Evolutionary conservation across 1,140 invertebrate genomes (phyloP), one percentile per base, ranked within the genome.

Genomic region (Caenorhabditis tropicalis): DNA sequence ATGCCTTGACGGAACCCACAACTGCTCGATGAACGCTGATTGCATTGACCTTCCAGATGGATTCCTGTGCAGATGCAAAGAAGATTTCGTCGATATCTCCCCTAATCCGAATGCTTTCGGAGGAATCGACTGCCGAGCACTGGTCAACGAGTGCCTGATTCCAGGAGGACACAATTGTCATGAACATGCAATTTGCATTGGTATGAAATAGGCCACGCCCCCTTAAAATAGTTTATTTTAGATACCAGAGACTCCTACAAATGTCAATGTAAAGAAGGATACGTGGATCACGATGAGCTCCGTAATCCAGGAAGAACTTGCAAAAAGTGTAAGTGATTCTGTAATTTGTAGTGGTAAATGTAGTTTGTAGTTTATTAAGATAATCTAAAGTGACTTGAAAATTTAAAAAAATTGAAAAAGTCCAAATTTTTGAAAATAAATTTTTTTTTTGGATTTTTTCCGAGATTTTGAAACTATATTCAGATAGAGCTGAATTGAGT

Each of bases 11-110:
- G 86, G 88, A 33, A 85, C 84, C 12, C 87, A 91, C 79, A 89
- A 91, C 33, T 92, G 91, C 83, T 87, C 91, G 39, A 83, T 85
- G 9, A 88, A 92, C 86, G 91, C 92, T 9, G 51, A 88, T 0
- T 92, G 92, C 84, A 86, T 88, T 31, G 92, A 92, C 79, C 86
- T 88, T 7, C 86, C 88, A 19, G 91, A 92, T 36, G 79, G 86
- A 12, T 92, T 87, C 84, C 84, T 90, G 6, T 92, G 92, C 87
- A 60, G 81, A 48, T 92, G 92, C 86, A 90, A 92, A 48, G 85
- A 88, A 53, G 92, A 91, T 15, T 92, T 85, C 86, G 88, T 91
- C 29, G 90, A 91, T 60, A 88, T 89, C 74, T 91, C 90, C 10
- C 89, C 90, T 6, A 91, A 91, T 82, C 90, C 90, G 9, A 86